These are phyloP conservation scores for Phenganax subtilis DNA, from an alignment of 92 coral and sea anemone species.

Conservation along the genomic window DNA sequence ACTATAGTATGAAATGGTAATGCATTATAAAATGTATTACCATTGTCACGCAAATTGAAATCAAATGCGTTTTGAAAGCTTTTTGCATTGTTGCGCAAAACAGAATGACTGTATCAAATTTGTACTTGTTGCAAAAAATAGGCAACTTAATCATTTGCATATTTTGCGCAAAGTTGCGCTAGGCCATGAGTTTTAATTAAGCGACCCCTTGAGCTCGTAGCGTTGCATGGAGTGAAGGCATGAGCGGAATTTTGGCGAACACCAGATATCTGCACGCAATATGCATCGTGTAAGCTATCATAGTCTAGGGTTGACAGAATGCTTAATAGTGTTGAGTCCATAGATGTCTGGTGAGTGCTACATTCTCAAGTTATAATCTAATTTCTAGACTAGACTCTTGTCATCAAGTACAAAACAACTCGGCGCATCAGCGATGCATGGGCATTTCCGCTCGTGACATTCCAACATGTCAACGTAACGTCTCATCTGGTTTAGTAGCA, in stretches of 20 bases:
- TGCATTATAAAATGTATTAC: background rate
- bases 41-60: no score
- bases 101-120: no score
- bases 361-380: slow-evolving; percentile 34
- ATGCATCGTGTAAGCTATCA: background rate
- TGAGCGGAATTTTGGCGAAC: background rate
- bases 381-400: slow-evolving; percentile 33
- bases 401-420: slow-evolving; percentile 24
- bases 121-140: no score
- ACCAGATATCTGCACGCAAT: slow-evolving; percentile 8
- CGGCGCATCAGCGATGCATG: slow-evolving; percentile 26
- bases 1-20: background rate
- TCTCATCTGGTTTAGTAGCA: slow-evolving; percentile 14
- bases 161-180: background rate
- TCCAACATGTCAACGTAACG: slow-evolving; percentile 23
- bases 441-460: slow-evolving; percentile 27
- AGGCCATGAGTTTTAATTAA: slow-evolving; percentile 23
- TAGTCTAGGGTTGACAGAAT: background rate
- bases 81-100: no score
- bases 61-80: no score
- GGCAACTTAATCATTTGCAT: background rate
- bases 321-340: background rate
- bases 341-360: background rate
- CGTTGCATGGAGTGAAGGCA: slow-evolving; percentile 9
- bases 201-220: slow-evolving; percentile 1